These are phyloP conservation scores for Rallus crepitans DNA, from an alignment of 2,797 vertebrate species.

Conservation along the genomic window DNA sequence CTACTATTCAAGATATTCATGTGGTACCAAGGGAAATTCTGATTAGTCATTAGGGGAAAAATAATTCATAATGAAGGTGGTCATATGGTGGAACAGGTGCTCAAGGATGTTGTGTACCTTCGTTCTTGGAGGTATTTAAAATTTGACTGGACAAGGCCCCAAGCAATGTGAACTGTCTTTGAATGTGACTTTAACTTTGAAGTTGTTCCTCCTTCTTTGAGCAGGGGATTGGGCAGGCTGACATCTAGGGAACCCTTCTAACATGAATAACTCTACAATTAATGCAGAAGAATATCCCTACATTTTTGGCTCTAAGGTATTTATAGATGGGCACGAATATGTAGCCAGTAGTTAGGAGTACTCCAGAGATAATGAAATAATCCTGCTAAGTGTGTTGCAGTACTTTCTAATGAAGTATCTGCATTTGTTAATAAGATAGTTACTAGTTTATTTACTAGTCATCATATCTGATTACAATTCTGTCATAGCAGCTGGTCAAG, in stretches of 20 bases:
- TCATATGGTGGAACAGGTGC: background rate
- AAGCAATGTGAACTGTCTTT: background rate
- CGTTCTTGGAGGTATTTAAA: background rate
- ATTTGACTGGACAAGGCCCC: background rate
- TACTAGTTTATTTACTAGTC: constrained; percentile 9
- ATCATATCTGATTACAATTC: background rate
- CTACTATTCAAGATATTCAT: background rate
- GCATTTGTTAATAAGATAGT: background rate
- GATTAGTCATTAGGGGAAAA: background rate
- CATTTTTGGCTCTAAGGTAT: background rate
- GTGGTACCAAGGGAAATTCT: background rate
- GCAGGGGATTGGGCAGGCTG: background rate
- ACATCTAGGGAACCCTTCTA: background rate
- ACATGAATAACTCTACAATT: background rate
- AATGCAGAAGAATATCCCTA: background rate
- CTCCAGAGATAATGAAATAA: background rate
- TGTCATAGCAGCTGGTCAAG: background rate
- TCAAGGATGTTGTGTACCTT: background rate
- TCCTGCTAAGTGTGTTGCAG: background rate
- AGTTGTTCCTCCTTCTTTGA: background rate
- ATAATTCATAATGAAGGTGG: background rate
- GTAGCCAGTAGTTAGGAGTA: background rate
- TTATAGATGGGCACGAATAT: background rate
- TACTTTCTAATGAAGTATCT: background rate
- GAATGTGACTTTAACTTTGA: background rate